These are phyloP conservation scores for Osmerus mordax DNA, from an alignment of 2,113 vertebrate genomes.

Conservation along the genomic window DNA sequence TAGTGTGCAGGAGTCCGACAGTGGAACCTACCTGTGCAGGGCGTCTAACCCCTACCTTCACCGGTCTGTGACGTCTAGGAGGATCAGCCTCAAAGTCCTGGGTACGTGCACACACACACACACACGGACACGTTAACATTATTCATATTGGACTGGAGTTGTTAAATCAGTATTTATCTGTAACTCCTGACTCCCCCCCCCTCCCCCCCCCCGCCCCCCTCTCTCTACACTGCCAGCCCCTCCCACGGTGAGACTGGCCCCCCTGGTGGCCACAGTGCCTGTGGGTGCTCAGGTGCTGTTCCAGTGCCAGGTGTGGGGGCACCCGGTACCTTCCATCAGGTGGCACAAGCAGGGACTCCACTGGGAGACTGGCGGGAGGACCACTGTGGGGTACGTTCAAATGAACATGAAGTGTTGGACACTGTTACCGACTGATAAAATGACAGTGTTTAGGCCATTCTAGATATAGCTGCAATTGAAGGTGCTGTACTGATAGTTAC, in stretches of 20 bases:
- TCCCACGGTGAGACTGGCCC: conserved; percentile 67
- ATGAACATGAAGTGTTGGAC: not conserved
- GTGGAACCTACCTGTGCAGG: conserved; percentile 71
- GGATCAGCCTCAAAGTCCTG: conserved; percentile 60
- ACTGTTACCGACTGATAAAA: no score
- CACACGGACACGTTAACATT: not conserved
- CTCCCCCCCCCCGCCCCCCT: not conserved
- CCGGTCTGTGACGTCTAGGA: conserved; percentile 61
- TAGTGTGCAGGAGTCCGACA: conserved; percentile 65
- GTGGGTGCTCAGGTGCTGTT: conserved; percentile 63
- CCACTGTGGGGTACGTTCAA: conserved; percentile 57
- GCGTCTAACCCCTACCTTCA: conserved; percentile 62
- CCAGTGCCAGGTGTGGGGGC: conserved; percentile 69
- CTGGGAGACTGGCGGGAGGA: conserved; percentile 68
- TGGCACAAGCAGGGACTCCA: conserved; percentile 70
- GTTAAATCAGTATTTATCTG: no score
- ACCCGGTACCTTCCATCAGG: conserved; percentile 65
- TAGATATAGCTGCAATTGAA: no score
- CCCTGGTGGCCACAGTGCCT: conserved; percentile 55
- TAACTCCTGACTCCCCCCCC: not conserved
- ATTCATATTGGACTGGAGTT: no score
- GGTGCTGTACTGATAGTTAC: no score
- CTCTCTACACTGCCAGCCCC: conserved; percentile 48
- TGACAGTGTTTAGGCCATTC: no score
- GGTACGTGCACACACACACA: conserved; percentile 47